A percentile compares a stretch with the other conserved stretches of the same genome.
These are phyloP conservation scores for Myrmecophaga tridactyla DNA, from an alignment of 2,113 vertebrate genomes.

Conservation along the genomic window DNA sequence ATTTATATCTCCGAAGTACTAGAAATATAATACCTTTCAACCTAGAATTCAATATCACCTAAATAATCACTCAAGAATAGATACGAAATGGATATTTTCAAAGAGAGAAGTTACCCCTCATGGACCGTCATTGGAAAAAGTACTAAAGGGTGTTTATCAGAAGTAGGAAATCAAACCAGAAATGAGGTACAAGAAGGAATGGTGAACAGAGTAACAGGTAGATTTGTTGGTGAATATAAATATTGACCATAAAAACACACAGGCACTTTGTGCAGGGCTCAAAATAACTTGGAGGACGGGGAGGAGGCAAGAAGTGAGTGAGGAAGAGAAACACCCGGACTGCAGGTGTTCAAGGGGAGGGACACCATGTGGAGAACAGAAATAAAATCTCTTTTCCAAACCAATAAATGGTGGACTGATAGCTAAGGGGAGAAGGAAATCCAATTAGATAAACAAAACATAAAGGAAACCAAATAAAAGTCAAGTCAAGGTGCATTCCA, in stretches of 20 bases:
- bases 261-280: neutral
- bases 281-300: too few relatives aligned
- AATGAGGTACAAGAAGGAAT: neutral
- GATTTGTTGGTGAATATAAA: accelerated
- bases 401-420: neutral
- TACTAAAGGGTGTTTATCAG: neutral
- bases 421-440: too few relatives aligned
- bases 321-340: too few relatives aligned
- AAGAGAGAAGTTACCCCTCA: neutral
- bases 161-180: too few relatives aligned
- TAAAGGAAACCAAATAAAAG: neutral
- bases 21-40: neutral
- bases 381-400: too few relatives aligned
- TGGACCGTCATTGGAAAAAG: neutral
- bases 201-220: too few relatives aligned
- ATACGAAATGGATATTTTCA: too few relatives aligned
- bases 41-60: neutral
- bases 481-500: accelerated
- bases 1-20: neutral
- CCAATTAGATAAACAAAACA: too few relatives aligned
- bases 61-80: neutral
- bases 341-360: too few relatives aligned
- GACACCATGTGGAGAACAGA: too few relatives aligned
- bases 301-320: too few relatives aligned
- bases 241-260: neutral